Evolutionary conservation across 2,888 invertebrate species (phyloP), one percentile per base, ranked within the genome.

Genomic region (Stenchaetothrips biformis): DNA sequence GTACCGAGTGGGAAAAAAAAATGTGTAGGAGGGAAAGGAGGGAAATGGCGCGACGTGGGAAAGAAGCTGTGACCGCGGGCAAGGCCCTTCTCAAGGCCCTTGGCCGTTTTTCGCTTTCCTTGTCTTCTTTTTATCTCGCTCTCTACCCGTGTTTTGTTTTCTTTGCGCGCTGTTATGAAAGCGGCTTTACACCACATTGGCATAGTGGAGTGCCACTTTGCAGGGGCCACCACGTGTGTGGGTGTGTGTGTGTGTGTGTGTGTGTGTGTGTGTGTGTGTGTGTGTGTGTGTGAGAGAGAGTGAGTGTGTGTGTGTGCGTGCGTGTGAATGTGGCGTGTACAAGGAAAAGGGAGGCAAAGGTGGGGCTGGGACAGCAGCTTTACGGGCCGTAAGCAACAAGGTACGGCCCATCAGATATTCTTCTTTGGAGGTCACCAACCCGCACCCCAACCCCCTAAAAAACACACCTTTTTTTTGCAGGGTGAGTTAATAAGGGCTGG

Each of bases 131-230:
- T n/a, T 7, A 4, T 2, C n/a, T 21, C 67, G 9, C 25, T 7
- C 67, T 21, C 21, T 2, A 7, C 25, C 37, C 37, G 37, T 74
- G 25, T 74, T 74, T 74, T 74, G 67, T 74, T 74, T 74, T 53
- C 53, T 13, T 13, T 18, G 67, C 67, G 67, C 67, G 67, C 25
- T 74, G 67, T 74, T 74, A 74, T 74, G 67, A 74, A 74, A 74
- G 67, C 67, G 21, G 67, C 67, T 74, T 74, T 74, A 74, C 67
- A 74, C 67, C 67, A 74, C 67, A 74, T 74, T 74, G 67, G 67
- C 67, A 74, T 74, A 74, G 67, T 74, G 67, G 67, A 74, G 67
- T 74, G 67, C 67, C 67, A 74, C 67, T 74, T 74, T 74, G 25
- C 21, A 74, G 7, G 67, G 21, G 67, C 16, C 67, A 11, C 21